Base-by-base conservation (phyloP, 2,888 invertebrate genomes). In the Gymnosoma rotundatum region DNA sequence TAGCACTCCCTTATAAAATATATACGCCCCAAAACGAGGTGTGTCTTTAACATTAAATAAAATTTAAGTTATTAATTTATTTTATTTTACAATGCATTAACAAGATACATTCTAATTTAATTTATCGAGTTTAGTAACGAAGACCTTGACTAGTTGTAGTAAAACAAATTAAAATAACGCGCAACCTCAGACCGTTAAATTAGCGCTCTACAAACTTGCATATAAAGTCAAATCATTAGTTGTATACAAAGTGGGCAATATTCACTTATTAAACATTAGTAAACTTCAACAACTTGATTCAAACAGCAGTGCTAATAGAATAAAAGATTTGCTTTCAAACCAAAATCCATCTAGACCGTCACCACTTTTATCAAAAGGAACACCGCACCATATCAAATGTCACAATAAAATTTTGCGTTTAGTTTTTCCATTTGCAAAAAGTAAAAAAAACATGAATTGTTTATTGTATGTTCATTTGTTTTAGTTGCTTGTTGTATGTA, bases 381-480 rank as follows among this genome's bases (percentile, higher is more conserved):
- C 76, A 69, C 48, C 63, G 64, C 72, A 66, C 42, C 42, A 12
- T 42, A 42, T 42, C 58, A 66, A 66, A 50, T 72, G 72, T 73
- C 79, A 67, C 58, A 48, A 67, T 73, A 73, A 42, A 76, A 79
- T 70, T 66, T 54, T 52, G 54, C 60, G n/a, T 73, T 52, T 67
- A 58, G 20, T 63, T 73, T 63, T 64, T 70, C 69, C 45, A 50
- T 54, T 69, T 48, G 66, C 52, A 42, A 56, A 25, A 25, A 21
- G 10, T 18, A 52, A 56, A 50, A 73, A 70, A 25, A 67, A 72
- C 54, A 69, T 50, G 50, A 73, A 73, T 76, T 58, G 58, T 73
- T 75, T 69, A 54, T 70, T 74, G 64, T 73, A 21, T 48, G 48
- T 60, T 72, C 60, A 60, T 72, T 79, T 83, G 56, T 72, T 79